Base-by-base conservation (phyloP, 2,888 invertebrate species). In the Meteorus colon region DNA sequence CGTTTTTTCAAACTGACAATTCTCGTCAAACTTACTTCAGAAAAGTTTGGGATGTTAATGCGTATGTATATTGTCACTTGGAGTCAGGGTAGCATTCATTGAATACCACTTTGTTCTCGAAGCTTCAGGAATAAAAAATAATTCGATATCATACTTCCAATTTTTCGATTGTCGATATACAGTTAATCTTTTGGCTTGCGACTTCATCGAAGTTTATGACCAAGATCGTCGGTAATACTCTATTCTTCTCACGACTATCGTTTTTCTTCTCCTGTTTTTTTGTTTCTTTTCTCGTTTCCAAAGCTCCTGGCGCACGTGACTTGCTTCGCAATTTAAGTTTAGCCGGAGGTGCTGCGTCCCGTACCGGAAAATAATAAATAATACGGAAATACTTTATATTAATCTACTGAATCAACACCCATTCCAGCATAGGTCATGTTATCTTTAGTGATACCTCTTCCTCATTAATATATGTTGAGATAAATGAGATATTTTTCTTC, bases 101-200 rank as follows among this genome's bases (percentile, higher is more conserved):
- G 12, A 41, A 41, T 41, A 8, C 12, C 12, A 12, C 0, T 41
- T 41, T 41, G 8, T 41, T 41, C 41, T 12, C 8, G 12, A 41
- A 12, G 41, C 41, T 8, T 12, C 8, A 0, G 1, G 0, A 41
- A 41, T 12, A 41, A 10, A 19, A 31, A 68, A 48, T 59, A 34
- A 8, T 77, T 60, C 55, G 60, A 65, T 51, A 67, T 65, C 73
- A 68, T 10, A 55, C n/a, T 55, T 76, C 74, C 63, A 27, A 29
- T 29, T 37, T 41, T 34, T 48, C 59, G 34, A 48, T 55, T 63
- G 24, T 63, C 67, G 69, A 78, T 72, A 45, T 34, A 72, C 75
- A 72, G 67, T 80, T 80, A 81, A 81, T 81, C 79, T 81, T 81
- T 77, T 74, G 76, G 78, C 78, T 77, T 79, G 70, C 59, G 71